Evolutionary conservation across 2,113 vertebrate genomes (phyloP), one percentile per base, ranked within the genome.

Genomic region (Aix galericulata): DNA sequence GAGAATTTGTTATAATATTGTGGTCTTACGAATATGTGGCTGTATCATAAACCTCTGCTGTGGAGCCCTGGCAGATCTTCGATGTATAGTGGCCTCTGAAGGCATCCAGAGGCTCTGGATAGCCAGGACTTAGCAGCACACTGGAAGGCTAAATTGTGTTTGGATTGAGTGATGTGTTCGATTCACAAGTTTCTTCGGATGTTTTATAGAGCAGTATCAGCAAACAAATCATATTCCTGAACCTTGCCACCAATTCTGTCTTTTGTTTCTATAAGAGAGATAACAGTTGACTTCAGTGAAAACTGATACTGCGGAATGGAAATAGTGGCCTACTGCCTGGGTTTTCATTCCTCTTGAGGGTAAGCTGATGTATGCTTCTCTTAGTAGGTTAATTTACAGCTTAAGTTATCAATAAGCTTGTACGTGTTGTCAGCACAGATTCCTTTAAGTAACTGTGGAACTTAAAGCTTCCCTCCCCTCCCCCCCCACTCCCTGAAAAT

Each of bases 181-280:
- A 29, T 31, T 67, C 67, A 36, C 9, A 46, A 4, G 5, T 68
- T 85, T 77, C 22, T 72, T 82, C 6, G 27, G 26, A 3, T 85
- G 27, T 75, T 79, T 17, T 9, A 4, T 18, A 67, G 34, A n/a
- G 40, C n/a, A 63, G n/a, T 66, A 22, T 15, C 13, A 60, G 56
- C 46, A 71, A 75, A 46, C 31, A 48, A 32, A 67, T 67, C 6
- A 1, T 32, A 12, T n/a, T 82, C 32, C 46, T 56, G 56, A 63
- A 52, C 26, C 14, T 85, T 2, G 0, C 38, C 42, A 79, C 18
- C 18, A 11, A 0, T 68, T 67, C 18, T 40, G 0, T 29, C 13
- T 32, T 2, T 55, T 63, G 11, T 32, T 53, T 20, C 34, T 83
- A 4, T 17, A 34, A 31, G 34, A 72, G 18, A 8, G 58, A 27